phyloP scores from a whole-genome alignment of 2,113 vertebrate species.

The Phyllopteryx taeniolatus region DNA sequence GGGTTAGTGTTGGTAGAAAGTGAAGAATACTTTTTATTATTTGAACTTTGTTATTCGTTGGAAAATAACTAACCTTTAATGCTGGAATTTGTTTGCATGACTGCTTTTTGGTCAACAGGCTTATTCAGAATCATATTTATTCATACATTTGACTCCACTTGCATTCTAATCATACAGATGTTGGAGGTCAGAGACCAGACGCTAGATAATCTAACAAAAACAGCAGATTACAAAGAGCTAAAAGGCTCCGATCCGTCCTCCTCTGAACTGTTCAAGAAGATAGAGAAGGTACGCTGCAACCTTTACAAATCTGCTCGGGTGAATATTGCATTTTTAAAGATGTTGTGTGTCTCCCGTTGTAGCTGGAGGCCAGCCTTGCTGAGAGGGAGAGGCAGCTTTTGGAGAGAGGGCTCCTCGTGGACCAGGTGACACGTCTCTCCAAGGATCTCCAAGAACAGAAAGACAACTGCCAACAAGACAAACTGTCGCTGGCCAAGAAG shows the following conservation, averaged over 20 bases:
- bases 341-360: background rate
- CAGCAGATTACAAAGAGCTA: conserved; percentile 64
- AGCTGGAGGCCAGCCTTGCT: conserved; percentile 83
- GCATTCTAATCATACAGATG: conserved; percentile 67
- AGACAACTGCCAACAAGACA: conserved; percentile 73
- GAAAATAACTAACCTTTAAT: no score
- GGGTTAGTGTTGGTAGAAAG: no score
- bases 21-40: no score
- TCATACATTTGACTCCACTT: background rate
- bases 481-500: conserved; percentile 77
- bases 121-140: background rate
- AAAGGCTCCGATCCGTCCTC: conserved; percentile 77
- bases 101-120: background rate
- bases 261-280: conserved; percentile 78
- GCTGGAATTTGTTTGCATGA: background rate
- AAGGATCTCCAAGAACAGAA: conserved; percentile 63
- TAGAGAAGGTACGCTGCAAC: conserved; percentile 74
- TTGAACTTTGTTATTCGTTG: no score
- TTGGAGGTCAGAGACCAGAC: conserved; percentile 80
- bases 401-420: conserved; percentile 81
- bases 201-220: conserved; percentile 56
- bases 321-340: background rate
- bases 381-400: conserved; percentile 80
- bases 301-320: conserved; percentile 1
- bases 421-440: conserved; percentile 78